These are phyloP conservation scores for Diarsia brunnea DNA, from an alignment of 2,888 invertebrate species.

Conservation along the genomic window DNA sequence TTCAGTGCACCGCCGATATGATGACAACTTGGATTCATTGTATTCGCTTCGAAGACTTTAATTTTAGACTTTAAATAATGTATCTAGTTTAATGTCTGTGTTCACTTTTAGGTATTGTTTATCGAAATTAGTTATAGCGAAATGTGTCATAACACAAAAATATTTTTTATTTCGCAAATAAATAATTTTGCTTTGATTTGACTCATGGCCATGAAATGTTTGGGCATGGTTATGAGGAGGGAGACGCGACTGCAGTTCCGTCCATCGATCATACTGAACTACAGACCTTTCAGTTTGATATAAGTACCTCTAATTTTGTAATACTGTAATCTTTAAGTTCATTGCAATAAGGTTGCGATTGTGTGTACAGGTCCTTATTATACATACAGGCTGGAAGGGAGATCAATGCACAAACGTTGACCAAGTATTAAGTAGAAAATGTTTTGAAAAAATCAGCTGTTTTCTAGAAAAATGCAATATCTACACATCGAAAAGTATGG, in stretches of 20 bases:
- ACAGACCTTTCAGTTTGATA: neutral
- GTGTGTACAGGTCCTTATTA: neutral
- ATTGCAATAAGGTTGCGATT: neutral
- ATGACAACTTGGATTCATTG: neutral
- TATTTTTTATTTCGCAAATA: neutral
- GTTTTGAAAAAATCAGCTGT: too few relatives aligned
- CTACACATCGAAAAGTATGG: too few relatives aligned
- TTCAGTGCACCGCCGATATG: neutral
- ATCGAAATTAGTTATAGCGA: neutral
- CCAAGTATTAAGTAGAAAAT: too few relatives aligned
- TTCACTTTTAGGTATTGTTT: neutral
- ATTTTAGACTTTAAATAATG: neutral
- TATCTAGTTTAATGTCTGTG: neutral
- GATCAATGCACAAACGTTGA: too few relatives aligned
- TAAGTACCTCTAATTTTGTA: neutral
- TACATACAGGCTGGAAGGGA: too few relatives aligned
- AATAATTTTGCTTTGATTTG: neutral
- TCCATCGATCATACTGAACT: neutral
- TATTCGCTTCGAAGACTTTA: neutral
- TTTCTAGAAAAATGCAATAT: too few relatives aligned
- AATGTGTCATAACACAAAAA: neutral
- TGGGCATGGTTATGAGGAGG: neutral
- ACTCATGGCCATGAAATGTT: neutral
- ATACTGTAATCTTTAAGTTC: neutral
- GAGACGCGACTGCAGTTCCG: neutral